A percentile compares a stretch with the other conserved stretches of the same genome.
Conservation (phyloP, 2,797 vertebrate genomes). For the Poecile montanus region DNA sequence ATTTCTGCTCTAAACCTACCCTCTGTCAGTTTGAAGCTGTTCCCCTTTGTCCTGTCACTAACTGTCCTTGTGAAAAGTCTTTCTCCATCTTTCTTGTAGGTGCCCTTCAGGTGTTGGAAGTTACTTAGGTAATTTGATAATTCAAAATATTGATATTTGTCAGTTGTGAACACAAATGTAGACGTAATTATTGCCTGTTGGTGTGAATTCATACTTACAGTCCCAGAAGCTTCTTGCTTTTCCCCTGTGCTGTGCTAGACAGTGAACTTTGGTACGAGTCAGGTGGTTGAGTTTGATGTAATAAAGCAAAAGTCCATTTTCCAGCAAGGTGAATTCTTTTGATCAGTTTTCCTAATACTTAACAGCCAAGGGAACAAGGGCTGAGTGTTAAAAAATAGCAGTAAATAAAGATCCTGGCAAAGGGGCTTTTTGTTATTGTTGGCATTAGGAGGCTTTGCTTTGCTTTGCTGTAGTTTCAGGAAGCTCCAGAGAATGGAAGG, state of each 20-base stretch:
- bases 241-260: neutral
- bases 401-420: neutral
- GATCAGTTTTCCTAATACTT: neutral
- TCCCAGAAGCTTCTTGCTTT: neutral
- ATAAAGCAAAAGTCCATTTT: conserved; percentile 41
- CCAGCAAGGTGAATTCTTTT: neutral
- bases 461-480: neutral
- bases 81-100: neutral
- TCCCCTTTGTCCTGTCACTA: neutral
- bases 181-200: neutral
- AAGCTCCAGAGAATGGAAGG: neutral
- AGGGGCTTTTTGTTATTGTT: neutral
- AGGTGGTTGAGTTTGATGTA: neutral
- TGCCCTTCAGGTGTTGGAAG: neutral
- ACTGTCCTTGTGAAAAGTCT: neutral
- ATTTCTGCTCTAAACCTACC: neutral
- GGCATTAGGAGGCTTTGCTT: neutral
- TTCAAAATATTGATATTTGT: neutral
- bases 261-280: neutral
- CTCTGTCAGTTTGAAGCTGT: neutral
- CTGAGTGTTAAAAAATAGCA: neutral
- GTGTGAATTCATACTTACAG: neutral
- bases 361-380: conserved; percentile 21
- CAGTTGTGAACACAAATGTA: fast-evolving
- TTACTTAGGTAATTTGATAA: neutral